A percentile compares a stretch with the other conserved stretches of the same genome.
Conservation (phyloP, 2,797 vertebrate genomes). For the Spheniscus humboldti region DNA sequence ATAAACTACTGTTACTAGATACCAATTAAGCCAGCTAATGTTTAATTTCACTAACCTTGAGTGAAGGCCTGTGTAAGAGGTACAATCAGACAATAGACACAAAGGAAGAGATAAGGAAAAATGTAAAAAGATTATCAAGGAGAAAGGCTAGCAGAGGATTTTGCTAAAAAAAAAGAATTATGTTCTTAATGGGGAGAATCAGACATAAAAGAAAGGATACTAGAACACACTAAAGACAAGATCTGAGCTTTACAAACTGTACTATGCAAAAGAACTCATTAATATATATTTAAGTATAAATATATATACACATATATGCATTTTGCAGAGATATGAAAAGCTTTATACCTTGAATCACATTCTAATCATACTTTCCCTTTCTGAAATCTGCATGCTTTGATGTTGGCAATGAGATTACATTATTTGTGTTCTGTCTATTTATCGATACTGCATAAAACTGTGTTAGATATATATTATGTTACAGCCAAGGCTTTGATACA, state of each 20-base stretch:
- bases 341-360: constrained; percentile 21
- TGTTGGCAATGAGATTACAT: background rate
- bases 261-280: background rate
- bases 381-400: constrained; percentile 33
- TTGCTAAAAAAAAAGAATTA: constrained; percentile 50
- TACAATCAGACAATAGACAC: constrained; percentile 65
- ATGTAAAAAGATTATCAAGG: constrained; percentile 70
- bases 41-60: constrained; percentile 76
- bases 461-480: background rate
- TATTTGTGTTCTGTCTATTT: constrained; percentile 36
- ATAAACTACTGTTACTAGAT: constrained; percentile 63
- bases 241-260: constrained; percentile 8
- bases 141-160: constrained; percentile 58
- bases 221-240: constrained; percentile 2
- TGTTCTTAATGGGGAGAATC: constrained; percentile 1
- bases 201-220: constrained; percentile 59
- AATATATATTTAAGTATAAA: constrained; percentile 16
- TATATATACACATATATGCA: background rate
- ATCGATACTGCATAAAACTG: background rate
- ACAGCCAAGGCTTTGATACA: constrained; percentile 12
- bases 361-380: constrained; percentile 9
- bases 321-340: constrained; percentile 30
- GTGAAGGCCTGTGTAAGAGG: constrained; percentile 68
- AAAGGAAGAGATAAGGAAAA: constrained; percentile 71
- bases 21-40: constrained; percentile 62